Base-by-base conservation (phyloP, 1,140 invertebrate species). In the Bombus sibiricus region DNA sequence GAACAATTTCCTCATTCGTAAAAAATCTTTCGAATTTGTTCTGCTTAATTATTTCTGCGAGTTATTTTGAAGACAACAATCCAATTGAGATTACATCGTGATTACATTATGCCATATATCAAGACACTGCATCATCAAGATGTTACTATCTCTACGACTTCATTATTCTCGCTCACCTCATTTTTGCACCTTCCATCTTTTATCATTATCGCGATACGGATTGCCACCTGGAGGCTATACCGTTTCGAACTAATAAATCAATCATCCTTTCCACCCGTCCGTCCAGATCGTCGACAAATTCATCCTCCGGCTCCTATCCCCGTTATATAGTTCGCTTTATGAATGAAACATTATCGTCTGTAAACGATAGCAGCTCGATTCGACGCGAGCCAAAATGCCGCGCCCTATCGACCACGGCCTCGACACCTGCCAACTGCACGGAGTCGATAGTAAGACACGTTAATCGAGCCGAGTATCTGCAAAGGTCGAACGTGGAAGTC, bases 401-500 rank as follows among this genome's bases (percentile, higher is more conserved):
- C 41, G 22, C n/a, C 41, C 41, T 73, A 15, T 28, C 69, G 12
- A 37, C 68, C 22, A 25, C 73, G 37, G 69, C 47, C 18, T 75
- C 47, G 13, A 76, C 74, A 83, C 81, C 81, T 76, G 81, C 72
- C 62, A 75, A 15, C 43, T 34, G 41, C 41, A 43, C 43, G 3
- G n/a, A 69, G 75, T 34, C 74, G 62, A 74, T 72, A 47, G 62
- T 34, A 47, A 82, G 69, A 41, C 69, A 37, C 39, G 53, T 82
- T 82, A 75, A 34, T 25, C 32, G 57, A 34, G 13, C 15, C 22
- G n/a, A 43, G 25, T 18, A 47, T 69, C 18, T 13, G 41, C 18
- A 83, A 69, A 83, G 82, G 82, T 79, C 81, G 72, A 64, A 25
- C 22, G 15, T 4, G 34, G 39, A 71, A 28, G 62, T 64, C 62